Evolutionary conservation across 2,888 invertebrate genomes (phyloP).

Genomic region (Chorisops tibialis): DNA sequence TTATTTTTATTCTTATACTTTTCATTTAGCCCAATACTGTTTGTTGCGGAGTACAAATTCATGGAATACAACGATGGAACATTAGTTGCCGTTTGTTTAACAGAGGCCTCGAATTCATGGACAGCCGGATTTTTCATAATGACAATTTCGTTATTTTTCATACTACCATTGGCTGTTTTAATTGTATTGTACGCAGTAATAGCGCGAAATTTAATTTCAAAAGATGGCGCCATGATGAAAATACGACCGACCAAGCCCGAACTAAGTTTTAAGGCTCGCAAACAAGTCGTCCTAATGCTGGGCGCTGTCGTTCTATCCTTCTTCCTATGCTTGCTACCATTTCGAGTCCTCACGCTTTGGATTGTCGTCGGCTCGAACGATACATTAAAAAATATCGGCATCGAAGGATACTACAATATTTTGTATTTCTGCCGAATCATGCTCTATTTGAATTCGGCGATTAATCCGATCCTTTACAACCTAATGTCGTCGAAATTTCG

Average conservation of each 20-base stretch:
- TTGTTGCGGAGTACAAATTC: slow-evolving; percentile 69
- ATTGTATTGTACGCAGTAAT: slow-evolving; percentile 79
- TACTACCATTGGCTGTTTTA: slow-evolving; percentile 74
- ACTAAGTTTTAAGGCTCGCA: slow-evolving; percentile 69
- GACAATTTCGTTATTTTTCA: slow-evolving; percentile 75
- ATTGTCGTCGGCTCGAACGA: slow-evolving; percentile 74
- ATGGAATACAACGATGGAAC: slow-evolving; percentile 68
- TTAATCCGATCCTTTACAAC: slow-evolving; percentile 90
- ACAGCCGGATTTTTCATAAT: slow-evolving; percentile 75
- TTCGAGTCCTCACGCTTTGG: slow-evolving; percentile 78
- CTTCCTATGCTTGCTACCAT: slow-evolving; percentile 84
- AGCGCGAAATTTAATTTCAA: slow-evolving; percentile 74
- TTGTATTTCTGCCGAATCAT: slow-evolving; percentile 81
- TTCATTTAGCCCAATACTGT: slow-evolving; percentile 74
- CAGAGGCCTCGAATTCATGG: slow-evolving; percentile 72
- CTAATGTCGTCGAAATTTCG: slow-evolving; percentile 89
- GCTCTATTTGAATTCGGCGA: slow-evolving; percentile 84
- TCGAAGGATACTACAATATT: slow-evolving; percentile 77
- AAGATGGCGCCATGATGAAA: slow-evolving; percentile 61
- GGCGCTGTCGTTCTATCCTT: slow-evolving; percentile 84
- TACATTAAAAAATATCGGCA: slow-evolving; percentile 63
- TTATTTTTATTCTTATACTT: slow-evolving; percentile 36
- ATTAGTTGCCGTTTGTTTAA: slow-evolving; percentile 71
- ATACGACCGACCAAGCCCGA: slow-evolving; percentile 69
- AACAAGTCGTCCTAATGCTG: slow-evolving; percentile 83